Evolutionary conservation across 2,797 vertebrate genomes (phyloP), one percentile per base, ranked within the genome.

Genomic region (Antennarius maculatus): DNA sequence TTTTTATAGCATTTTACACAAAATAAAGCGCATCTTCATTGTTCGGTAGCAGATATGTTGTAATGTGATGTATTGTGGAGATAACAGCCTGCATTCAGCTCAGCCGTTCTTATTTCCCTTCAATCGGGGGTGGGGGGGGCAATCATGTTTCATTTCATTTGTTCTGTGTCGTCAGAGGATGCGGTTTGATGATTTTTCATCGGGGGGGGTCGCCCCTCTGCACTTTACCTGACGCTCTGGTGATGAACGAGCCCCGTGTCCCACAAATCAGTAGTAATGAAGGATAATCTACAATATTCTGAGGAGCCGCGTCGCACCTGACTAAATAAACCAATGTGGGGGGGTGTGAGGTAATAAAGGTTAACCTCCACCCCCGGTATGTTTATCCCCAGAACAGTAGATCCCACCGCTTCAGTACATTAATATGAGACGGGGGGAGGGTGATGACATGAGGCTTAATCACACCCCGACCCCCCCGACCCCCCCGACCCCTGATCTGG

Each of bases 281-380:
- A 64, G 58, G 55, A 78, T 81, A 69, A 72, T 83, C 55, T 28
- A 57, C 43, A 54, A 50, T 71, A 69, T 52, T 66, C 69, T 52
- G 61, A 71, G 70, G 46, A 66, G 54, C 54, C 62, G 34, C 66
- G 78, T 43, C 13, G 65, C 82, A 88, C 81, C 89, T 85, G 84
- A 84, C 85, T 86, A 86, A 90, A 89, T 88, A 88, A 89, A 85
- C 82, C 59, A 47, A 80, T 72, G 66, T 71, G 81, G 73, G 81
- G 82, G 84, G 79, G 55, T 71, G 73, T 65, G 67, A 76, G 77
- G 65, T 60, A 62, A 76, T 82, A 83, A 84, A 86, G 85, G 83
- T 82, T 77, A 65, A 42, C 69, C 72, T 52, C 50, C 62, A 66
- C 68, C 65, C 15, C 29, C 39, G 54, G 72, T 77, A 64, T 66